Conservation (phyloP, 2,888 invertebrate species). For the Drosophila robusta region DNA sequence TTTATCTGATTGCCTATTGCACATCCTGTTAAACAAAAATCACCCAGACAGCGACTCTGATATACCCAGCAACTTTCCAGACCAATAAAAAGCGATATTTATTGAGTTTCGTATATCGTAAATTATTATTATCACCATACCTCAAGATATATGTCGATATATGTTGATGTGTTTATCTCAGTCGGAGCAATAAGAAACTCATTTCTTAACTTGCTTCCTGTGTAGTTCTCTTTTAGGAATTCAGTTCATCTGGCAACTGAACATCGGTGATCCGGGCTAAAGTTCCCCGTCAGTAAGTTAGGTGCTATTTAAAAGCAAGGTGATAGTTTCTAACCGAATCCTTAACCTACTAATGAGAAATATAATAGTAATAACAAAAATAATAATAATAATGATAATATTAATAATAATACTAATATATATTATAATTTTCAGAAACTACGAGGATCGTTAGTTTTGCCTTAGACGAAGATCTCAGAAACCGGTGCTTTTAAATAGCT, state of each 20-base stretch:
- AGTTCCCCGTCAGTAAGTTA: too few relatives aligned
- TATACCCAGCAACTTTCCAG: background rate
- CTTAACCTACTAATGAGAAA: background rate
- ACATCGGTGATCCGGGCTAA: too few relatives aligned
- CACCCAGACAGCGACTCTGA: background rate
- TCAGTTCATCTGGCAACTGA: background rate
- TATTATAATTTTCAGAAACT: too few relatives aligned
- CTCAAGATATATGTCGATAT: background rate
- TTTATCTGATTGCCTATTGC: constrained; percentile 40
- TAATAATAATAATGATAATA: too few relatives aligned
- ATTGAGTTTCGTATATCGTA: constrained; percentile 4
- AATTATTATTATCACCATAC: constrained; percentile 4
- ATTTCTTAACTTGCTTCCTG: background rate
- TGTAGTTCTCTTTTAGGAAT: background rate
- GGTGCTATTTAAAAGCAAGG: too few relatives aligned
- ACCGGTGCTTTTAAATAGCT: too few relatives aligned
- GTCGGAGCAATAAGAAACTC: background rate
- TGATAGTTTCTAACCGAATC: background rate
- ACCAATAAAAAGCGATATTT: constrained; percentile 8
- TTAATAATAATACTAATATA: too few relatives aligned
- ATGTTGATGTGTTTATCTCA: background rate
- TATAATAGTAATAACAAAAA: background rate
- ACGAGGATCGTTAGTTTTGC: too few relatives aligned
- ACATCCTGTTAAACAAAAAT: constrained; percentile 29
- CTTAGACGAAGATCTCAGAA: too few relatives aligned